These are phyloP conservation scores for Anthoscopus minutus DNA, from an alignment of 2,113 vertebrate species.

Conservation along the genomic window DNA sequence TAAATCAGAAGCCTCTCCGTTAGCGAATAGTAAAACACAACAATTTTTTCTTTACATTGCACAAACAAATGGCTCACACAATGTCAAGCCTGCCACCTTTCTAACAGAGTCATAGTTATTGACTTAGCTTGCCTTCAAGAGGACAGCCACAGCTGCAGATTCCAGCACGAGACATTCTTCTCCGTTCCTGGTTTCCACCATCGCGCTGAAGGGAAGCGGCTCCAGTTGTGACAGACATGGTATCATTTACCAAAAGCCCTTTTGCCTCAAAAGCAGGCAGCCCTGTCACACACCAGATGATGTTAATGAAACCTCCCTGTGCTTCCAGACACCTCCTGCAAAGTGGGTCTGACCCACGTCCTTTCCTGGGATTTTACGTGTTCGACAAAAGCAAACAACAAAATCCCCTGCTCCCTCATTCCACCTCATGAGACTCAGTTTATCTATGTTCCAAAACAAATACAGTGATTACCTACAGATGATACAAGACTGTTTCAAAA, in stretches of 20 bases:
- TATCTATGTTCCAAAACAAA: background rate
- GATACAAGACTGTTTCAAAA: background rate
- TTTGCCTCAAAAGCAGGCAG: conserved; percentile 38
- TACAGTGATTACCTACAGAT: background rate
- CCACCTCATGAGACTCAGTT: background rate
- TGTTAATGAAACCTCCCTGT: background rate
- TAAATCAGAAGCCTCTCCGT: background rate
- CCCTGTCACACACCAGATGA: conserved; percentile 51
- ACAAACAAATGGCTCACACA: background rate
- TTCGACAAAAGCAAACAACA: background rate
- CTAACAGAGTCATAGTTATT: background rate
- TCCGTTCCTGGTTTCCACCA: conserved; percentile 88
- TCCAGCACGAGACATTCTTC: conserved; percentile 97
- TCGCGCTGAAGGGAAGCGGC: conserved; percentile 90
- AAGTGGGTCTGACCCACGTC: background rate
- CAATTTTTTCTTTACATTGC: background rate
- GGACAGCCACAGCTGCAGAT: conserved; percentile 91
- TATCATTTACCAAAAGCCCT: conserved; percentile 99
- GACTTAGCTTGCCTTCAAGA: conserved; percentile 81
- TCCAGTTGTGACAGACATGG: conserved; percentile 96
- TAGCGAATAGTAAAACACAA: background rate
- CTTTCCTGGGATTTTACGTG: background rate
- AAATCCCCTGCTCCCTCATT: background rate
- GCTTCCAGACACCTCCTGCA: background rate
- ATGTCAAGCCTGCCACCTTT: background rate